phyloP scores from a whole-genome alignment of 2,888 invertebrate species.

The Ophioninae sp. region DNA sequence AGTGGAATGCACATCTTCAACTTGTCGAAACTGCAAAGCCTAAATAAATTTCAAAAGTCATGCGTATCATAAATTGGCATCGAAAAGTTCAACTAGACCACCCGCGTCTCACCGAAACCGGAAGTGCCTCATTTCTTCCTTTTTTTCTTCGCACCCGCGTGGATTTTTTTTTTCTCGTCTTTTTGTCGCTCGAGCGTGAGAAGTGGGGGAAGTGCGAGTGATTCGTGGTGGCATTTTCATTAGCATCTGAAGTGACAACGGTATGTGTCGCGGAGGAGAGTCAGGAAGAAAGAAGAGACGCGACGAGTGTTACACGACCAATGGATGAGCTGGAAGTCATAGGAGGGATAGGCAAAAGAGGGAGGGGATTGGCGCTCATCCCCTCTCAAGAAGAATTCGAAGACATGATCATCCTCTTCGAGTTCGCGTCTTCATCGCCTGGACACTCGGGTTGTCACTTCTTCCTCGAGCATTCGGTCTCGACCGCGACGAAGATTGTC shows the following conservation, averaged over 20 bases:
- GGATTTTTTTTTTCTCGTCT: not conserved
- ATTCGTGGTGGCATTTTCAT: conserved; percentile 64
- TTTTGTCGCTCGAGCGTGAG: not conserved
- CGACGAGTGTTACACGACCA: conserved; percentile 66
- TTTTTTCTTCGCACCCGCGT: conserved; percentile 6
- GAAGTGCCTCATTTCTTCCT: conserved; percentile 15
- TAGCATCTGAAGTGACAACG: conserved; percentile 62
- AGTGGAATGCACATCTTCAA: no score
- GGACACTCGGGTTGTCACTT: conserved; percentile 76
- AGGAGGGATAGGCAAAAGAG: conserved; percentile 41
- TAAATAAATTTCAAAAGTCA: not conserved
- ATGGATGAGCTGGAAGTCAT: conserved; percentile 65
- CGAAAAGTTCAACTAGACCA: no score
- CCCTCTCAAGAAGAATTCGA: conserved; percentile 69
- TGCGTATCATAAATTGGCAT: not conserved
- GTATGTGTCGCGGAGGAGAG: conserved; percentile 54
- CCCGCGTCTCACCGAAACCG: not conserved
- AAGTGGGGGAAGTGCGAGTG: conserved; percentile 31
- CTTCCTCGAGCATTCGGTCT: conserved; percentile 69
- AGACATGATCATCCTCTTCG: conserved; percentile 60
- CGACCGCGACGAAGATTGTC: conserved; percentile 36
- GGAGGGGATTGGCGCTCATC: conserved; percentile 56
- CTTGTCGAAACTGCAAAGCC: no score
- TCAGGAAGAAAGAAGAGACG: conserved; percentile 56
- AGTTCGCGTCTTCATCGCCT: conserved; percentile 71